These are phyloP conservation scores for Pyrrhia umbra DNA, from an alignment of 2,888 invertebrate genomes.

Conservation along the genomic window DNA sequence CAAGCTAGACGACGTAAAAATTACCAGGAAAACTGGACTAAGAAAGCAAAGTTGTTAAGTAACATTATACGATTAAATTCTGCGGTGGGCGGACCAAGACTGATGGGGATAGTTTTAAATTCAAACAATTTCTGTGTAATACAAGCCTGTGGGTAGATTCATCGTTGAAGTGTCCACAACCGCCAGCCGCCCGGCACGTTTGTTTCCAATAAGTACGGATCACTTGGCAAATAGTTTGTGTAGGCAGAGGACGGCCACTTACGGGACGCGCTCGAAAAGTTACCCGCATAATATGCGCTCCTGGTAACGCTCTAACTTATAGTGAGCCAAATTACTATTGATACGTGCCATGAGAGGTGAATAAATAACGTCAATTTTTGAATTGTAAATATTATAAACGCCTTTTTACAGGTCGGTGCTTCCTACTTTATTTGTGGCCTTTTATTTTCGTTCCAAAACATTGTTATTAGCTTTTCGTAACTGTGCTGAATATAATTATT, in stretches of 20 bases:
- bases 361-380: slow-evolving; percentile 4
- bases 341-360: neutral
- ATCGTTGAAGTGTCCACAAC: slow-evolving; percentile 34
- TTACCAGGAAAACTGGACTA: slow-evolving; percentile 15
- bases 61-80: slow-evolving; percentile 40
- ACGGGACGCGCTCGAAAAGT: slow-evolving; percentile 34
- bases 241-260: slow-evolving; percentile 41
- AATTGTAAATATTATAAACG: slow-evolving; percentile 1
- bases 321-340: slow-evolving; percentile 17
- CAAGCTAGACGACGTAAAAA: slow-evolving; percentile 15
- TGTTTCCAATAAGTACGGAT: slow-evolving; percentile 59
- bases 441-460: slow-evolving; percentile 11
- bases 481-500: neutral
- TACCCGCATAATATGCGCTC: slow-evolving; percentile 21
- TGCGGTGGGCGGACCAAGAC: slow-evolving; percentile 33
- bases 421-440: slow-evolving; percentile 1
- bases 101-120: slow-evolving; percentile 46
- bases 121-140: slow-evolving; percentile 43
- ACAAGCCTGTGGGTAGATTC: slow-evolving; percentile 22
- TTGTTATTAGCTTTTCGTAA: slow-evolving; percentile 15
- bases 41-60: slow-evolving; percentile 27
- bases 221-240: slow-evolving; percentile 61
- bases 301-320: slow-evolving; percentile 25
- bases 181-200: slow-evolving; percentile 36
- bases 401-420: slow-evolving; percentile 8